Conservation (phyloP, 2,888 invertebrate genomes). For the Hymenopus coronatus region DNA sequence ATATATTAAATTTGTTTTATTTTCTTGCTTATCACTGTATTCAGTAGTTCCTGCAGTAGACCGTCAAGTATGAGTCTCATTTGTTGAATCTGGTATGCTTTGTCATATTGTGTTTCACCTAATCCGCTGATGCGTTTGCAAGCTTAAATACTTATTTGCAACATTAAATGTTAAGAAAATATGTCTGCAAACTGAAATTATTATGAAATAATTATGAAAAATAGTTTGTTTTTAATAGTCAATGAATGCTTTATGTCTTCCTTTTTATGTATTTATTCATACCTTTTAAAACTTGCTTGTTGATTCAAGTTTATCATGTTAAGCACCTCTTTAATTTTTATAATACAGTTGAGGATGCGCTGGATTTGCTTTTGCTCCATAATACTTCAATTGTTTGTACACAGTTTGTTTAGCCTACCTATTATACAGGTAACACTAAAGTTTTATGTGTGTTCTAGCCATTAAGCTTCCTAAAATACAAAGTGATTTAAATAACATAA, state of each 20-base stretch:
- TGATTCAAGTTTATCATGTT: neutral
- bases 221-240: neutral
- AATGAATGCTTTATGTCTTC: neutral
- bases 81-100: conserved; percentile 14
- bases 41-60: conserved; percentile 4
- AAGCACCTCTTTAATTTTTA: neutral
- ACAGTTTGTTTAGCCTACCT: neutral
- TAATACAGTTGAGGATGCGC: neutral
- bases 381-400: neutral
- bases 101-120: conserved; percentile 9
- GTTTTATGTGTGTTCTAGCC: neutral
- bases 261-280: neutral
- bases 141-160: neutral
- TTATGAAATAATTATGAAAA: neutral
- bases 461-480: neutral
- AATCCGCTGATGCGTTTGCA: neutral
- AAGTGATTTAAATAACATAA: no score
- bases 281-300: neutral
- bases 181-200: neutral
- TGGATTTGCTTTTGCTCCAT: neutral
- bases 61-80: neutral
- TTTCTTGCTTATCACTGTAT: conserved; percentile 9
- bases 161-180: neutral
- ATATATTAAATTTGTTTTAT: neutral
- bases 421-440: neutral